These are phyloP conservation scores for Pangasius mekongensis DNA, from an alignment of 2,797 vertebrate species.

Conservation along the genomic window DNA sequence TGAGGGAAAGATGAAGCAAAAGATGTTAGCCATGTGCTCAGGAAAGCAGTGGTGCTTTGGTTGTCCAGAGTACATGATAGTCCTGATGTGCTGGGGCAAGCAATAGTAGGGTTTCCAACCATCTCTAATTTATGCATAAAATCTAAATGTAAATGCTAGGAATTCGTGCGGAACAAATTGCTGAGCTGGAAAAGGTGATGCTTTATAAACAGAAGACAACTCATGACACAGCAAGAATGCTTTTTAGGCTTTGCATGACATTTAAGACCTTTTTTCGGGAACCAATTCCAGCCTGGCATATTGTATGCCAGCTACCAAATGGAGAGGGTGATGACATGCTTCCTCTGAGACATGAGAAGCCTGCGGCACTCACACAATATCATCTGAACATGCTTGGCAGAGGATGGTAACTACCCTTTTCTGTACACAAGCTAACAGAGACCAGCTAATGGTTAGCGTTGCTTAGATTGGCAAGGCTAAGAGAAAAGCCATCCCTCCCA, in stretches of 20 bases:
- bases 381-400: background rate
- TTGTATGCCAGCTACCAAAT: background rate
- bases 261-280: background rate
- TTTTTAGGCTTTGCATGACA: background rate
- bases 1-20: background rate
- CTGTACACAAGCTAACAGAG: background rate
- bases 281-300: background rate
- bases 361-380: background rate
- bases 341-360: background rate
- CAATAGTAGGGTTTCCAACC: background rate
- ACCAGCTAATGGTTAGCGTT: background rate
- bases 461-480: background rate
- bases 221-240: background rate
- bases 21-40: background rate
- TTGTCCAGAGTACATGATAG: conserved; percentile 61
- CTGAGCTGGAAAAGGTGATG: background rate
- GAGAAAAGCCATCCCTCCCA: background rate
- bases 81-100: conserved; percentile 64
- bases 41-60: conserved; percentile 53
- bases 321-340: conserved; percentile 1
- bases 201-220: conserved; percentile 1
- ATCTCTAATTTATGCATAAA: background rate
- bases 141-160: background rate
- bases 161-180: background rate
- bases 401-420: background rate